Conservation (phyloP, 2,113 vertebrate genomes). For the Dicerorhinus sumatrensis region DNA sequence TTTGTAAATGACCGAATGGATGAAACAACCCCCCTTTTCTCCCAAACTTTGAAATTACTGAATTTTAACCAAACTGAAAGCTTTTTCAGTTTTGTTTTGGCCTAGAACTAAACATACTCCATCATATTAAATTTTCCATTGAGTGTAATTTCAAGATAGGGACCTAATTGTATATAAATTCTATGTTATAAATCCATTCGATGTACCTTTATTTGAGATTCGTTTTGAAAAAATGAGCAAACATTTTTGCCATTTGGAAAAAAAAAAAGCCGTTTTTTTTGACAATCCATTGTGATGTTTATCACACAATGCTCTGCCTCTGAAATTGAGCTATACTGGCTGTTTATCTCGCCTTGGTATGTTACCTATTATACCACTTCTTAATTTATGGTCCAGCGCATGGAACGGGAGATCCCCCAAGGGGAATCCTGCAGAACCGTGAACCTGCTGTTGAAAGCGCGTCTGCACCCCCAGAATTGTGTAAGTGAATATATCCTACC, state of each 20-base stretch:
- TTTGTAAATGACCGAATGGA: background rate
- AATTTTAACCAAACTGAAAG: background rate
- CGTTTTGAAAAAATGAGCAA: background rate
- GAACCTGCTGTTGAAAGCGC: constrained; percentile 61
- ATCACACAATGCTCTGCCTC: background rate
- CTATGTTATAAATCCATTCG: background rate
- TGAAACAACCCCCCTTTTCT: background rate
- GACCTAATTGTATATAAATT: background rate
- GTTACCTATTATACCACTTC: constrained; percentile 61
- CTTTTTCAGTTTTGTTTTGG: constrained; percentile 40
- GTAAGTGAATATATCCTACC: background rate
- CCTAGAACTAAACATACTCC: background rate
- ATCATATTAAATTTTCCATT: background rate
- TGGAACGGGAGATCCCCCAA: constrained; percentile 62
- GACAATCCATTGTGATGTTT: constrained; percentile 25
- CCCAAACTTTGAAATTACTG: background rate
- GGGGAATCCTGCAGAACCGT: constrained; percentile 57
- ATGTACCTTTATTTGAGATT: constrained; percentile 15
- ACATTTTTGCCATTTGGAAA: background rate
- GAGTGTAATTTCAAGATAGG: constrained; percentile 4
- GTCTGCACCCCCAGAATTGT: constrained; percentile 41
- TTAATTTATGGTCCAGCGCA: constrained; percentile 78
- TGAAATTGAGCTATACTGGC: constrained; percentile 59
- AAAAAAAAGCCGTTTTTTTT: background rate
- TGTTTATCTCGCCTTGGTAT: constrained; percentile 67